phyloP scores from a whole-genome alignment of 2,888 invertebrate genomes.

The Lathronympha strigana region DNA sequence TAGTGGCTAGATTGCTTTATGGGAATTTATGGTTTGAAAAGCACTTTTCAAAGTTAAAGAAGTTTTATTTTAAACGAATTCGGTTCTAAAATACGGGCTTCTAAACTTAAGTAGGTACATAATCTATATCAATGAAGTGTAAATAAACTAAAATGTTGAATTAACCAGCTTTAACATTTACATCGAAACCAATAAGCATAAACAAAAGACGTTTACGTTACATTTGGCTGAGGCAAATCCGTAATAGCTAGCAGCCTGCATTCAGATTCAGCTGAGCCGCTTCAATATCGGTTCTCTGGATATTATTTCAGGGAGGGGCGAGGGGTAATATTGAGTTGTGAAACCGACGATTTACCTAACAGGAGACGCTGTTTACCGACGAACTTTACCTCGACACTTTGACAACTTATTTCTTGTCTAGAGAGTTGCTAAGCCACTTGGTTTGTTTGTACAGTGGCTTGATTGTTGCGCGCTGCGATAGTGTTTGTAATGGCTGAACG shows the following conservation, averaged over 20 bases:
- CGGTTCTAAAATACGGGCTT: no score
- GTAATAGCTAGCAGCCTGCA: conserved; percentile 67
- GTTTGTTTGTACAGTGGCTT: conserved; percentile 70
- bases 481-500: conserved; percentile 52
- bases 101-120: no score
- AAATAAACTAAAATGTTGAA: conserved; percentile 49
- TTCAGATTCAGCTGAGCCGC: conserved; percentile 69
- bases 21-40: conserved; percentile 9
- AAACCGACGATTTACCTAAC: conserved; percentile 81
- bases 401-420: conserved; percentile 83
- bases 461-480: conserved; percentile 65
- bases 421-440: conserved; percentile 73
- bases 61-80: neutral
- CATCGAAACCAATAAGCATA: conserved; percentile 62
- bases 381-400: conserved; percentile 80
- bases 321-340: conserved; percentile 78
- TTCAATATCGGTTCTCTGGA: conserved; percentile 74
- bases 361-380: conserved; percentile 75
- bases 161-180: conserved; percentile 53
- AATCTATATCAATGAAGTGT: neutral
- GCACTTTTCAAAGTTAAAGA: neutral
- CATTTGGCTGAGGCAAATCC: conserved; percentile 64
- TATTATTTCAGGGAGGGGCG: conserved; percentile 77
- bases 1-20: conserved; percentile 16
- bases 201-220: conserved; percentile 74